Percentiles rank a stretch among this genome's conserved stretches.
Conservation (phyloP, 2,113 vertebrate species). For the Rostratula benghalensis region DNA sequence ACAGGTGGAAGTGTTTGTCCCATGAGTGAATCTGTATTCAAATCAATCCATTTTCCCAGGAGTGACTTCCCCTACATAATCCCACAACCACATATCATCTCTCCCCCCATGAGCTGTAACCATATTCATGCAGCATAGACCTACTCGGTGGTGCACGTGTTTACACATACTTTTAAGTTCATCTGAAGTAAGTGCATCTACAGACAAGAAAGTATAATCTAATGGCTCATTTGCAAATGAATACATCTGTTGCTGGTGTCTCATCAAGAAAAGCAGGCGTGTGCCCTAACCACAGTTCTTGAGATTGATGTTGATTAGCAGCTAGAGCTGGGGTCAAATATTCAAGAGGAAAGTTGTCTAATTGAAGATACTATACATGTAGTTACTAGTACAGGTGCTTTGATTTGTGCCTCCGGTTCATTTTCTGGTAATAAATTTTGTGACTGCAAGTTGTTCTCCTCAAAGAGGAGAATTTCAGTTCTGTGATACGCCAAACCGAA, state of each 20-base stretch:
- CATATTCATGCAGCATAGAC: accelerated
- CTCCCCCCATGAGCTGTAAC: not conserved
- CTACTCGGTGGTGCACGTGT: not conserved
- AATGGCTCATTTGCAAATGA: not conserved
- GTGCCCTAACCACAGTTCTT: not conserved
- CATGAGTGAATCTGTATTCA: not conserved
- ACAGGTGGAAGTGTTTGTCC: not conserved
- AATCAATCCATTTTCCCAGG: not conserved
- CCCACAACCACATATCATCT: not conserved
- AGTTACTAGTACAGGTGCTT: not conserved
- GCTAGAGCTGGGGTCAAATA: not conserved
- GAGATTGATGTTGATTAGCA: not conserved
- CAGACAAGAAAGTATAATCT: not conserved
- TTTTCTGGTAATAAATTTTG: not conserved
- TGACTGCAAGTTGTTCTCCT: not conserved
- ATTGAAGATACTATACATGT: not conserved
- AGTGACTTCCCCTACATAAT: not conserved
- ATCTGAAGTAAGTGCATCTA: not conserved
- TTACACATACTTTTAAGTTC: not conserved
- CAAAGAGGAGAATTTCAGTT: not conserved
- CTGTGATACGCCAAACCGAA: not conserved
- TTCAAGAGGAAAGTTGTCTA: not conserved
- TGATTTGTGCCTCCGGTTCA: not conserved
- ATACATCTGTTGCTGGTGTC: not conserved
- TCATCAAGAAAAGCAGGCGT: not conserved